These are phyloP conservation scores for Drosophila paramelanica DNA, from an alignment of 2,888 invertebrate species.

Conservation along the genomic window DNA sequence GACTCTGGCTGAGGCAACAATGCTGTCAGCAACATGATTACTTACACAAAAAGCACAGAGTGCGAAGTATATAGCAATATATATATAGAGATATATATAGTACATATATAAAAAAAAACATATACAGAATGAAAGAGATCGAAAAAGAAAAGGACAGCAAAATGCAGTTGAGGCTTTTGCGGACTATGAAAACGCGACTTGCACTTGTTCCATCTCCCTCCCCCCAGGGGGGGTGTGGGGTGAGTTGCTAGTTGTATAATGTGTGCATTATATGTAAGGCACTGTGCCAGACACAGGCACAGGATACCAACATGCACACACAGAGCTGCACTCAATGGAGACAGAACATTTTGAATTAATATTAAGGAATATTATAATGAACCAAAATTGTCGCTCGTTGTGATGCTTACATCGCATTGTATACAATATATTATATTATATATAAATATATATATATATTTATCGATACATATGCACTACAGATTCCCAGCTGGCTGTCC, in stretches of 20 bases:
- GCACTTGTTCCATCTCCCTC: slow-evolving; percentile 38
- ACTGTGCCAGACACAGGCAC: slow-evolving; percentile 53
- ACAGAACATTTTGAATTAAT: slow-evolving; percentile 74
- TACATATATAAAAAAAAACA: slow-evolving; percentile 3
- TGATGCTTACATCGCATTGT: slow-evolving; percentile 50
- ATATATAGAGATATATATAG: slow-evolving; percentile 2
- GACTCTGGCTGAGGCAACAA: slow-evolving; percentile 53
- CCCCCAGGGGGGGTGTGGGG: slow-evolving; percentile 15
- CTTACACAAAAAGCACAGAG: slow-evolving; percentile 42
- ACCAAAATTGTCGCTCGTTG: slow-evolving; percentile 73
- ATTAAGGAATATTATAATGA: slow-evolving; percentile 79
- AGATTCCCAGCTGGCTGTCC: slow-evolving; percentile 28
- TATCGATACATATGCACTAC: slow-evolving; percentile 5
- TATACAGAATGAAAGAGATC: neutral
- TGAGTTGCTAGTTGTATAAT: slow-evolving; percentile 32
- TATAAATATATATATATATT: neutral
- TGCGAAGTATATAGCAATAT: slow-evolving; percentile 4
- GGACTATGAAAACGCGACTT: slow-evolving; percentile 35
- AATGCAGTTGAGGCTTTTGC: neutral
- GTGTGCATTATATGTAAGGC: slow-evolving; percentile 57
- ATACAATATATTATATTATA: neutral
- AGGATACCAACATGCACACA: slow-evolving; percentile 11
- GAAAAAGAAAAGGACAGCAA: neutral
- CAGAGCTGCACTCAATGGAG: slow-evolving; percentile 23
- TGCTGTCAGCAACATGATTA: slow-evolving; percentile 64